Percentiles rank a stretch among this genome's conserved stretches.
Conservation (phyloP, 2,888 invertebrate genomes). For the Pherbina coryleti region DNA sequence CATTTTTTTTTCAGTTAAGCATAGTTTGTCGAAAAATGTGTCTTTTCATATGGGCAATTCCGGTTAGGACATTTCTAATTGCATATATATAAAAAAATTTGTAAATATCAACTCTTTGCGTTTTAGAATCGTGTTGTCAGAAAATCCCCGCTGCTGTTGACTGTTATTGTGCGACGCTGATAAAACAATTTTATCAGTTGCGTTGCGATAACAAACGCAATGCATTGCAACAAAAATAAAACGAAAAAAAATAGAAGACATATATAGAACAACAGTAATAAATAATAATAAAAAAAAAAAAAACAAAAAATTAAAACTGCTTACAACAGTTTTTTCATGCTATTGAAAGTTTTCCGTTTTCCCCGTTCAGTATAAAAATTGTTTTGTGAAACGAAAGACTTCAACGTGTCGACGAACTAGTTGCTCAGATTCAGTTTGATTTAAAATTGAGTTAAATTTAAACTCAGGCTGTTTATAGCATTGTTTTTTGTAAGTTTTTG, state of each 20-base stretch:
- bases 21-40: too few relatives aligned
- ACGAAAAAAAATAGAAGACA: neutral
- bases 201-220: slow-evolving; percentile 28
- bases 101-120: too few relatives aligned
- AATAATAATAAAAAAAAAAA: slow-evolving; percentile 29
- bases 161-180: neutral
- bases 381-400: slow-evolving; percentile 39
- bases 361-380: slow-evolving; percentile 31
- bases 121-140: too few relatives aligned
- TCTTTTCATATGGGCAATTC: too few relatives aligned
- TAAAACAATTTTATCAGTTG: slow-evolving; percentile 12
- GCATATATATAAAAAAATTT: too few relatives aligned
- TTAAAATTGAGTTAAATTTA: neutral
- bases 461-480: neutral
- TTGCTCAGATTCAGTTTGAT: neutral
- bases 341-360: slow-evolving; percentile 8
- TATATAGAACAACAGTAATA: neutral
- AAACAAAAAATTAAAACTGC: neutral
- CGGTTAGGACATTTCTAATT: too few relatives aligned
- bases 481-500: neutral
- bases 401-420: slow-evolving; percentile 29
- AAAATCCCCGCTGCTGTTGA: too few relatives aligned
- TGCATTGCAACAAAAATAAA: neutral
- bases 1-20: too few relatives aligned
- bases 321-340: neutral